Base-by-base conservation (phyloP, 2,797 vertebrate genomes). In the Scolopax rusticola region DNA sequence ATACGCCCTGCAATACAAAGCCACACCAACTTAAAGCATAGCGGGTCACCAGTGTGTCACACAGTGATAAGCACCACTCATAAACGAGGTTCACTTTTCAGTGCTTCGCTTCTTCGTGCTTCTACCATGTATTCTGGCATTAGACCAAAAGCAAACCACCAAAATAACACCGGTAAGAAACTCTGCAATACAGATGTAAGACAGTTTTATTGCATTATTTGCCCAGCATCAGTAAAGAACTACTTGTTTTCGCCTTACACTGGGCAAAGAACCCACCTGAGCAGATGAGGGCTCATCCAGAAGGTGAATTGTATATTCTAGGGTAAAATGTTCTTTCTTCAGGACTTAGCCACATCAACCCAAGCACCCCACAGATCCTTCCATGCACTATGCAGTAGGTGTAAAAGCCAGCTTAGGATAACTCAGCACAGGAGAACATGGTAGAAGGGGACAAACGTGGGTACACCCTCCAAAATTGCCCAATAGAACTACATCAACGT, bases 1-100 rank as follows among this genome's bases (percentile, higher is more conserved):
- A 50, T 99, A 99, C 1, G 99, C 99, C 98, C 99, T 99, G 98
- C 87, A 97, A 97, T 73, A 95, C 90, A 98, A 85, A 98, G 69
- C 40, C 97, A 90, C 93, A 38, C 24, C 68, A 24, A 36, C n/a
- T 30, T 47, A 93, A 61, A 94, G 78, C 84, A 83, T 3, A n/a
- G 38, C 51, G 65, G 80, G 82, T 65, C 85, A 91, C 5, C 33
- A 33, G 50, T 27, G 54, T 5, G 54, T 8, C 3, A 4, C 8
- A 8, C 30, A 48, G 86, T 12, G 21, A 45, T 48, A 80, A 73
- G 27, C 30, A 33, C 65, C 19, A 57, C 18, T 65, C 43, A 36
- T 19, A 27, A 23, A 47, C 6, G 6, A 47, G 51, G 61, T 61
- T 74, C 61, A 28, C 56, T 51, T 33, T 43, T 57, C 50, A 74